A percentile compares a stretch with the other conserved stretches of the same genome.
Conservation (phyloP, 2,797 vertebrate species). For the Coccyzus lansbergi region DNA sequence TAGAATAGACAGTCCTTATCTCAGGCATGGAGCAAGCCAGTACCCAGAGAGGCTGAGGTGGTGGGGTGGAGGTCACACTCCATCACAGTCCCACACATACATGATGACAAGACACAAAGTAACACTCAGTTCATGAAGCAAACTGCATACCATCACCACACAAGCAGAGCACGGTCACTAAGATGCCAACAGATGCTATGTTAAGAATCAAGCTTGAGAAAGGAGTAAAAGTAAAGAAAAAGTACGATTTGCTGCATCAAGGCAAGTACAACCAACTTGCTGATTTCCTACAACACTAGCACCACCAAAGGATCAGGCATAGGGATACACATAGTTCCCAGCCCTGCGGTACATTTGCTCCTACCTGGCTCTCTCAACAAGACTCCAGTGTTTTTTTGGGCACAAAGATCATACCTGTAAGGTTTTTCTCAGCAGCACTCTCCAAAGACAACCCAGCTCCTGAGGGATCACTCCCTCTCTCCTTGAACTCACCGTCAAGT, state of each 20-base stretch:
- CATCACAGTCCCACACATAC: neutral
- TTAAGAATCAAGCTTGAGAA: neutral
- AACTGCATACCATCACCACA: neutral
- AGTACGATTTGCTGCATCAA: neutral
- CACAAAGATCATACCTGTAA: neutral
- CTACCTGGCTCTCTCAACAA: neutral
- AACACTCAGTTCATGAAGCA: neutral
- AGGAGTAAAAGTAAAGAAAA: slow-evolving; percentile 1
- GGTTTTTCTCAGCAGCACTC: neutral
- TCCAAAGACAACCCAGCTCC: neutral
- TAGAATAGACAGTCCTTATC: neutral
- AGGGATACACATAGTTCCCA: neutral
- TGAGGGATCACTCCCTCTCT: neutral
- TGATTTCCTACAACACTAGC: slow-evolving; percentile 58
- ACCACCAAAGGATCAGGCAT: slow-evolving; percentile 57
- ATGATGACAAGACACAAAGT: neutral
- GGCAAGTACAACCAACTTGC: neutral
- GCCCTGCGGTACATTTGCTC: neutral
- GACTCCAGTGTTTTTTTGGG: neutral
- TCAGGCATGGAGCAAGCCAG: neutral
- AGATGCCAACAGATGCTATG: neutral
- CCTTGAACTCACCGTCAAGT: neutral
- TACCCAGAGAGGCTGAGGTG: neutral
- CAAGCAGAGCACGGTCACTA: neutral
- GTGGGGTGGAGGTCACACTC: neutral